These are phyloP conservation scores for Macropus fuliginosus DNA, from an alignment of 2,797 vertebrate species.

Conservation along the genomic window DNA sequence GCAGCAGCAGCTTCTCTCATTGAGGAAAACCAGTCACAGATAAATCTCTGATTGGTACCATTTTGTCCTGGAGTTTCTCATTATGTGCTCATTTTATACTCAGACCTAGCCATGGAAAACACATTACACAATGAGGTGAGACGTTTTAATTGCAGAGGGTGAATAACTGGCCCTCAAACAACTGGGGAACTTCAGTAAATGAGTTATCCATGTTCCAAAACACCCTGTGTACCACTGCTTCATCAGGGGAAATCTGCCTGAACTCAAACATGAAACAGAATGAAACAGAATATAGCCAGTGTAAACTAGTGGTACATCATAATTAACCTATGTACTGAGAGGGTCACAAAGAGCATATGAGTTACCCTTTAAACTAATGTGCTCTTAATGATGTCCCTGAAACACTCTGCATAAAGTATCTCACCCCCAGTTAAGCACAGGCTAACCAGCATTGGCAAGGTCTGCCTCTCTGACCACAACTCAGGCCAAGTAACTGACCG, in stretches of 20 bases:
- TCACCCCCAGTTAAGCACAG: slow-evolving; percentile 43
- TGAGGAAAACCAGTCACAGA: neutral
- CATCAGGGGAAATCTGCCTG: slow-evolving; percentile 75
- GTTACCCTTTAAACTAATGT: slow-evolving; percentile 93
- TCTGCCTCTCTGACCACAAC: neutral
- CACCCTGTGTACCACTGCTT: slow-evolving; percentile 60
- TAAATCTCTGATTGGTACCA: neutral
- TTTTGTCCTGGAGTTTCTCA: slow-evolving; percentile 35
- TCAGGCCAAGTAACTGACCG: neutral
- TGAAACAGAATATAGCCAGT: slow-evolving; percentile 80
- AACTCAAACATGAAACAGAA: slow-evolving; percentile 80
- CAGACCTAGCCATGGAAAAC: slow-evolving; percentile 59
- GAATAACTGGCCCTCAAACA: slow-evolving; percentile 68
- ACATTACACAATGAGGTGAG: slow-evolving; percentile 60
- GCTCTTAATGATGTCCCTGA: slow-evolving; percentile 85
- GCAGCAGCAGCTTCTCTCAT: slow-evolving; percentile 12
- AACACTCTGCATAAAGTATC: slow-evolving; percentile 82
- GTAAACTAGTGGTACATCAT: slow-evolving; percentile 81
- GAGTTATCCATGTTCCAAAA: slow-evolving; percentile 83
- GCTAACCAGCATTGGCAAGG: neutral
- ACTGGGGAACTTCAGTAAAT: slow-evolving; percentile 80
- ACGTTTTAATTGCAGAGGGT: slow-evolving; percentile 66
- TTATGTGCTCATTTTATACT: slow-evolving; percentile 57
- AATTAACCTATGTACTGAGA: slow-evolving; percentile 83
- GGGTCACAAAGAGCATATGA: slow-evolving; percentile 87